These are phyloP conservation scores for Dryadula phaetusa DNA, from an alignment of 2,888 invertebrate genomes.

Conservation along the genomic window DNA sequence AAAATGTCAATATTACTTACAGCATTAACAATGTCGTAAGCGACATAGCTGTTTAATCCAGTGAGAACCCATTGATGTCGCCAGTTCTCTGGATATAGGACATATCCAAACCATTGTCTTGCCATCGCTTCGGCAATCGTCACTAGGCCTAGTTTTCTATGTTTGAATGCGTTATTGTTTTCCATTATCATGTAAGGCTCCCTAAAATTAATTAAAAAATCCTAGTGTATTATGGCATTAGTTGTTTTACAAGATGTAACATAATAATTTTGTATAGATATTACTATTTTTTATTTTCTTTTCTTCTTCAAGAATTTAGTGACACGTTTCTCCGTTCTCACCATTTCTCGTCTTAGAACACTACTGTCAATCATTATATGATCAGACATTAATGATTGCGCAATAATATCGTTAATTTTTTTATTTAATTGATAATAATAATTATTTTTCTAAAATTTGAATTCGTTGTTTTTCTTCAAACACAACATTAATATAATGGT, in stretches of 20 bases:
- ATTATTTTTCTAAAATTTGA: too few relatives aligned
- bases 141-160: slow-evolving; percentile 71
- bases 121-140: slow-evolving; percentile 87
- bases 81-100: slow-evolving; percentile 86
- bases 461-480: neutral
- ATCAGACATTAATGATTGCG: too few relatives aligned
- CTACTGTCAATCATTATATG: too few relatives aligned
- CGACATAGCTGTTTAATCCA: slow-evolving; percentile 84
- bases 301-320: too few relatives aligned
- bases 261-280: too few relatives aligned
- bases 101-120: slow-evolving; percentile 88
- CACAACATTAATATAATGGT: neutral
- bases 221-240: too few relatives aligned
- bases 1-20: slow-evolving; percentile 60
- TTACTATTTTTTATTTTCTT: too few relatives aligned
- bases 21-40: slow-evolving; percentile 80
- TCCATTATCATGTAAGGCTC: slow-evolving; percentile 74
- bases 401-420: too few relatives aligned
- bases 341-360: neutral
- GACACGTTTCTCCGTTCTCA: neutral
- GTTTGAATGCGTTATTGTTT: slow-evolving; percentile 61
- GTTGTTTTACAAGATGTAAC: too few relatives aligned
- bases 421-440: too few relatives aligned
- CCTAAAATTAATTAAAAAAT: slow-evolving; percentile 63
- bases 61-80: slow-evolving; percentile 85